Base-by-base conservation (phyloP, 1,140 invertebrate species). In the Ostrea edulis region DNA sequence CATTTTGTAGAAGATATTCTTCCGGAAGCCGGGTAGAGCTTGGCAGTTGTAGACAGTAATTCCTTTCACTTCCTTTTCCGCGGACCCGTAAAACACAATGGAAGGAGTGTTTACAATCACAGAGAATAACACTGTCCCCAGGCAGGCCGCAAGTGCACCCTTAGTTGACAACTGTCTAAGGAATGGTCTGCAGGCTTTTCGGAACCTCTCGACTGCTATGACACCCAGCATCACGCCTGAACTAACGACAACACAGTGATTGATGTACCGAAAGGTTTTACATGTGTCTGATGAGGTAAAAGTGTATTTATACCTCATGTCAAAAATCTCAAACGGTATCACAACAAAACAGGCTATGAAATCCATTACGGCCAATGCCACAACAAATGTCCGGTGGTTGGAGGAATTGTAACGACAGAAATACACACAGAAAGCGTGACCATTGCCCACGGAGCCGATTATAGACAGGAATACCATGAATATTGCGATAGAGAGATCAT, bases 261-360 rank as follows among this genome's bases (percentile, higher is more conserved):
- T 91, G 0, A 91, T 83, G 44, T 84, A 90, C 25, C 91, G 83
- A 12, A 92, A 84, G 17, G 90, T 55, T 83, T 92, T 91, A 54
- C 92, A 93, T 22, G 90, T 84, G 54, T 81, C 54, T 12, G 86
- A 53, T 1, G 83, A 83, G 2, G 89, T 89, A 86, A 93, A 93
- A 0, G 91, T 92, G 86, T 92, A 93, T 83, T 89, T 91, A 81
- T 89, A 89, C 7, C 88, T 83, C 35, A 91, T 90, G 88, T 93
- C 92, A n/a, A 91, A 85, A 44, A 92, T 91, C 77, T 93, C 92
- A 54, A 91, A 91, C 12, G 92, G 92, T 12, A 92, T 92, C 54
- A 89, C 87, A 7, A 90, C 44, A 51, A 85, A 71, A 81, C 91
- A 92, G 71, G 89, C 91, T 11, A 91, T 58, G 2, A 92, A 86